Conservation (phyloP, 2,113 vertebrate genomes). For the chimpanzee (Pan troglodytes) region NHGRI_mPanTro3-v2.1_pri NC_072408.2:31427501-31428000, state of each 20-base stretch:
- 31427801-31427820: not conserved
- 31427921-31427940: too few relatives aligned
- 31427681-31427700: not conserved
- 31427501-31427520: too few relatives aligned
- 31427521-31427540: too few relatives aligned
- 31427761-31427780: not conserved
- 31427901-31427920: too few relatives aligned
- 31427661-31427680: not conserved
- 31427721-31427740: not conserved
- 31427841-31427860: too few relatives aligned
- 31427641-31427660: constrained; percentile 44
- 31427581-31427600: constrained; percentile 44
- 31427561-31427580: not conserved
- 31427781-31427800: not conserved
- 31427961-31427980: too few relatives aligned
- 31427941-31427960: too few relatives aligned
- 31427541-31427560: too few relatives aligned
- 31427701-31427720: not conserved
- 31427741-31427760: not conserved
- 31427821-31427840: too few relatives aligned
- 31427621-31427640: constrained; percentile 37
- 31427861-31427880: too few relatives aligned
- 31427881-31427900: too few relatives aligned
- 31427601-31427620: constrained; percentile 53
- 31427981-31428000: too few relatives aligned